Evolutionary conservation across 2,113 vertebrate species (phyloP), one percentile per base, ranked within the genome.

Genomic region (Tachycineta bicolor): DNA sequence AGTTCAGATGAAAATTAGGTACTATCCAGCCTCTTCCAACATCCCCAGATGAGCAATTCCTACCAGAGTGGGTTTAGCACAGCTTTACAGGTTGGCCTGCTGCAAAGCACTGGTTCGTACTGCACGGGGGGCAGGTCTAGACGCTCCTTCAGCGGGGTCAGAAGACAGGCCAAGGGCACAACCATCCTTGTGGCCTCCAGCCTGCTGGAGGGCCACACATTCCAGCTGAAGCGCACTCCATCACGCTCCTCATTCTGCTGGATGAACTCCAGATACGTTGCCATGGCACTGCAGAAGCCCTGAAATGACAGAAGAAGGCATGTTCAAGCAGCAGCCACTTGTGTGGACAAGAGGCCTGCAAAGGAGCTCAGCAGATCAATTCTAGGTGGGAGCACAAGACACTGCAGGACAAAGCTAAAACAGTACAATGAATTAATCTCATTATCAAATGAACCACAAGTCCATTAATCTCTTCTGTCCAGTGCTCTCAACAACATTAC

Each of bases 171-270:
- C 90, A 99, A 96, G 1, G 99, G 99, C 37, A 99, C 99, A 83
- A 99, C 99, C 93, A 99, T 98, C 87, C 99, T 98, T 1, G 99
- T 99, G 92, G 99, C 99, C 95, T 99, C 99, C 39, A 99, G 98
- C 18, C 99, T 98, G 90, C 99, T 99, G 73, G 98, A 99, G 25
- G 99, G 99, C 99, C 99, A 99, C 31, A 99, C 98, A 2, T 99
- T 99, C 99, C 99, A 99, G 97, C 99, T 99, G 98, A 99, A 99
- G 68, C 99, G 98, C 87, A 99, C 99, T 1, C 99, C 99, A 21
- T 99, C 99, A 15, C 98, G 98, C 80, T 99, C 99, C 97, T 99
- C 99, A 23, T 99, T 99, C 92, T 99, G 99, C 96, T 99, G 99
- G 96, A 99, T 99, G 94, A 99, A 99, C 97, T 99, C 99, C 97